Conservation (phyloP, 2,113 vertebrate genomes). For the Lipotes vexillifer region DNA sequence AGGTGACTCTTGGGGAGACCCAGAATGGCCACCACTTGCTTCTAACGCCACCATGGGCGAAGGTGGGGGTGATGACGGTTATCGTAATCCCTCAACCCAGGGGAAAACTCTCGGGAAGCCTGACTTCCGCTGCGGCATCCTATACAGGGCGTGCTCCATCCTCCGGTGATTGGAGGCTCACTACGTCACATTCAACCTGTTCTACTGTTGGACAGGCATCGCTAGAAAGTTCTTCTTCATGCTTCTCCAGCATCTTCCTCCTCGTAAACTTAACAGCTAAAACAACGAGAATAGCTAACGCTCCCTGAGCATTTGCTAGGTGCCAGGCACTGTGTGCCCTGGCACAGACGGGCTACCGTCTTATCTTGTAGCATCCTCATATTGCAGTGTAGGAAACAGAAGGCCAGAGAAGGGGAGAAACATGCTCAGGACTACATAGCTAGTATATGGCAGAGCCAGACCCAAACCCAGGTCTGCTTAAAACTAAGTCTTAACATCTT, state of each 20-base stretch:
- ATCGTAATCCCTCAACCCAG: too few relatives aligned
- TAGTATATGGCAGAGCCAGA: not conserved
- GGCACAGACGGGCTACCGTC: not conserved
- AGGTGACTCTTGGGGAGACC: not conserved
- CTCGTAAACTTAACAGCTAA: not conserved
- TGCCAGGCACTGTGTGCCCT: not conserved
- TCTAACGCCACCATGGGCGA: not conserved
- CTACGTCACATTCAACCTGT: not conserved
- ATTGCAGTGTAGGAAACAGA: not conserved
- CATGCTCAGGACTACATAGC: not conserved
- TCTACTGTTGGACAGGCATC: not conserved
- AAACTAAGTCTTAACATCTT: not conserved
- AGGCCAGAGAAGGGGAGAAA: not conserved
- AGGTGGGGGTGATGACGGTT: not conserved
- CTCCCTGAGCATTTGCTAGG: not conserved
- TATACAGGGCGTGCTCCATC: not conserved
- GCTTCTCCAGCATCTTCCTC: not conserved
- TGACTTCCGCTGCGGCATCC: not conserved
- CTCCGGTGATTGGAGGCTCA: not conserved
- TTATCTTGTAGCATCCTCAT: not conserved
- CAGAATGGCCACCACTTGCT: not conserved
- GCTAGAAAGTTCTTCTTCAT: not conserved
- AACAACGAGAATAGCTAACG: not conserved
- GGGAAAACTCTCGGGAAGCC: not conserved
- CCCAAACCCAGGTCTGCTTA: not conserved